Evolutionary conservation across 2,113 vertebrate species (phyloP).

Genomic region (Haliaeetus leucogaster): DNA sequence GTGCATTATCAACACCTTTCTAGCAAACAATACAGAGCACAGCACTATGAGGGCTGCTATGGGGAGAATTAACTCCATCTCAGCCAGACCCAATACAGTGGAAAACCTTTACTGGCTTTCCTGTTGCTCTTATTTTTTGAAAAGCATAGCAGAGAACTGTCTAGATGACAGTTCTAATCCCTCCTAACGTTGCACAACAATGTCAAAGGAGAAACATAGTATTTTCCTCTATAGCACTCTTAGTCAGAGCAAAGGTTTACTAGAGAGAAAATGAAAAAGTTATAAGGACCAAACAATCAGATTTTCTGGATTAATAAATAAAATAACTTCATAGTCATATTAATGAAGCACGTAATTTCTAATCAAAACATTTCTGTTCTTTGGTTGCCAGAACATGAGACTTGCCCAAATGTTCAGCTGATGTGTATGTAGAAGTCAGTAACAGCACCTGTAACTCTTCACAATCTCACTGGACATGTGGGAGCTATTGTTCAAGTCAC

Average conservation of each 20-base stretch:
- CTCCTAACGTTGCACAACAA: not conserved
- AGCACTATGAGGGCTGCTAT: no score
- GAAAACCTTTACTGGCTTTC: not conserved
- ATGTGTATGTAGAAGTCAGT: not conserved
- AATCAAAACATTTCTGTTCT: not conserved
- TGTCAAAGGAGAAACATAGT: not conserved
- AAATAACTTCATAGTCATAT: not conserved
- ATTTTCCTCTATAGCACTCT: not conserved
- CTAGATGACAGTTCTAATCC: not conserved
- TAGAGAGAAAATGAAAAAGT: not conserved
- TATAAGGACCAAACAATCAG: not conserved
- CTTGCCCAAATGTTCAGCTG: not conserved
- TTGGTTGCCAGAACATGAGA: not conserved
- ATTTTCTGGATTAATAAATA: not conserved
- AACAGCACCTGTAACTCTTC: not conserved
- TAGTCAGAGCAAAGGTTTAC: not conserved
- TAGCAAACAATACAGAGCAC: no score
- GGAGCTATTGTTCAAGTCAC: not conserved
- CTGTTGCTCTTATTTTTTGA: not conserved
- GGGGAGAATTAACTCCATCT: no score
- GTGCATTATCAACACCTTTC: no score
- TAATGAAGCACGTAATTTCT: not conserved
- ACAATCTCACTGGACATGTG: not conserved
- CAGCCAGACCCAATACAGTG: no score
- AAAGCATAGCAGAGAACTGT: not conserved